These are phyloP conservation scores for Kradibia gibbosae DNA, from an alignment of 1,140 invertebrate genomes.

Conservation along the genomic window DNA sequence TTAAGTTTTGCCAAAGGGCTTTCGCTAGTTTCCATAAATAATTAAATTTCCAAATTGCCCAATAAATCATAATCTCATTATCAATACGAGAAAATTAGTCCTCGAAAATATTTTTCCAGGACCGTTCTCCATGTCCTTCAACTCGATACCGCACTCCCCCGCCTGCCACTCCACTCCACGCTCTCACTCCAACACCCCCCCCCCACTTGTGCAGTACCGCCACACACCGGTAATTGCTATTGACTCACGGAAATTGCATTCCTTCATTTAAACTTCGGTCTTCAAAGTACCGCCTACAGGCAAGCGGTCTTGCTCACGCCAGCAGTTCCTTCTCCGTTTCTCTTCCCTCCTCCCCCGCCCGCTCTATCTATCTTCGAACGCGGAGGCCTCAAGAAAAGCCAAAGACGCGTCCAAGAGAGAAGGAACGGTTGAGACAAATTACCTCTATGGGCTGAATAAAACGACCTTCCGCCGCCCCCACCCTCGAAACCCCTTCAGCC, in stretches of 20 bases:
- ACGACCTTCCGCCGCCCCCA: conserved; percentile 13
- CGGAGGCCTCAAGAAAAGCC: conserved; percentile 40
- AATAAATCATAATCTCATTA: conserved; percentile 51
- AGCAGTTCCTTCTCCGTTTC: conserved; percentile 14
- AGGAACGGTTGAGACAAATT: too few species aligned
- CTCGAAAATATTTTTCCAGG: conserved; percentile 45
- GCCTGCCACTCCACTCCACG: not conserved
- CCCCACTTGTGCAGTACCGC: not conserved
- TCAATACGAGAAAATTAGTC: conserved; percentile 39
- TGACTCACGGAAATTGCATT: conserved; percentile 53
- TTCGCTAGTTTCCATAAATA: conserved; percentile 33
- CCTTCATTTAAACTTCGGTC: conserved; percentile 51
- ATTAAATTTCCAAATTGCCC: conserved; percentile 39
- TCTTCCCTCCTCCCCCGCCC: not conserved
- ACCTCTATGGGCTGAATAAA: conserved; percentile 37
- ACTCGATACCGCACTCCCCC: too few species aligned
- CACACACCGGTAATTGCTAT: conserved; percentile 46
- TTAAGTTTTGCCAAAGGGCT: not conserved
- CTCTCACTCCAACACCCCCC: not conserved
- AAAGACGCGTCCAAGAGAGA: conserved; percentile 12
- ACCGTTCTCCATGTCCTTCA: not conserved
- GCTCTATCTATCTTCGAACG: not conserved
- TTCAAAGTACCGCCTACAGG: conserved; percentile 52
- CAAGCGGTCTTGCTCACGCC: conserved; percentile 35
- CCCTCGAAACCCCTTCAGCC: not conserved